These are phyloP conservation scores for Protosalanx chinensis DNA, from an alignment of 2,797 vertebrate genomes.

Conservation along the genomic window DNA sequence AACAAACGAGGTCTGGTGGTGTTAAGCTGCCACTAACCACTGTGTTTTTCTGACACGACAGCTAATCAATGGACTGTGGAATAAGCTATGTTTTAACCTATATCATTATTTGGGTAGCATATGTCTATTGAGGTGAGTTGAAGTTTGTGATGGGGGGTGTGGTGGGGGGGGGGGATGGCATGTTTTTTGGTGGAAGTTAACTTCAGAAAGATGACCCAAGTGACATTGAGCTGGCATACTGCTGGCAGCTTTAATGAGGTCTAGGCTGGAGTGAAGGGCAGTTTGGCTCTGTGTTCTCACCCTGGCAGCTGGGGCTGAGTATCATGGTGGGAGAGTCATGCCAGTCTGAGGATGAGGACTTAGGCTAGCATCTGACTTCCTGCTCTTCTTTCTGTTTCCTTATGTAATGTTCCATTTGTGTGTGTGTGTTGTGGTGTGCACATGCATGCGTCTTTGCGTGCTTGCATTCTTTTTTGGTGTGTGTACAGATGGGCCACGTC, in stretches of 20 bases:
- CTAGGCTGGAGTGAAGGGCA: slow-evolving; percentile 43
- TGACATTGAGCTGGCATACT: slow-evolving; percentile 41
- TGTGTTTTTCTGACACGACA: slow-evolving; percentile 42
- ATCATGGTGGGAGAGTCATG: slow-evolving; percentile 1
- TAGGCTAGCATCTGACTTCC: background rate
- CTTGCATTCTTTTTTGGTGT: background rate
- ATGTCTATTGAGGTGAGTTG: slow-evolving; percentile 30
- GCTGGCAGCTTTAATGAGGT: slow-evolving; percentile 51
- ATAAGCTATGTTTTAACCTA: slow-evolving; percentile 31
- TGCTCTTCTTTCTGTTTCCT: background rate
- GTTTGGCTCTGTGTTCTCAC: slow-evolving; percentile 43
- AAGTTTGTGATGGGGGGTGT: slow-evolving; percentile 29
- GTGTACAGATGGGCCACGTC: slow-evolving; percentile 85
- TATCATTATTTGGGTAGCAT: slow-evolving; percentile 23
- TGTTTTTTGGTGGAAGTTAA: slow-evolving; percentile 15
- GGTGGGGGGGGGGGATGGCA: slow-evolving; percentile 26
- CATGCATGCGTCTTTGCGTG: background rate
- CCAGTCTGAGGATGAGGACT: background rate
- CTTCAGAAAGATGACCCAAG: slow-evolving; percentile 14
- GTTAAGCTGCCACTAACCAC: slow-evolving; percentile 11
- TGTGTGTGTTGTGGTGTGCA: background rate
- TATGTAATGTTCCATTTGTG: background rate
- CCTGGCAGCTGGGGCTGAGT: slow-evolving; percentile 30
- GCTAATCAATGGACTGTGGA: slow-evolving; percentile 44
- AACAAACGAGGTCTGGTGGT: slow-evolving; percentile 27